Evolutionary conservation across 2,113 vertebrate genomes (phyloP), one percentile per base, ranked within the genome.

Genomic region (Nematolebias whitei): DNA sequence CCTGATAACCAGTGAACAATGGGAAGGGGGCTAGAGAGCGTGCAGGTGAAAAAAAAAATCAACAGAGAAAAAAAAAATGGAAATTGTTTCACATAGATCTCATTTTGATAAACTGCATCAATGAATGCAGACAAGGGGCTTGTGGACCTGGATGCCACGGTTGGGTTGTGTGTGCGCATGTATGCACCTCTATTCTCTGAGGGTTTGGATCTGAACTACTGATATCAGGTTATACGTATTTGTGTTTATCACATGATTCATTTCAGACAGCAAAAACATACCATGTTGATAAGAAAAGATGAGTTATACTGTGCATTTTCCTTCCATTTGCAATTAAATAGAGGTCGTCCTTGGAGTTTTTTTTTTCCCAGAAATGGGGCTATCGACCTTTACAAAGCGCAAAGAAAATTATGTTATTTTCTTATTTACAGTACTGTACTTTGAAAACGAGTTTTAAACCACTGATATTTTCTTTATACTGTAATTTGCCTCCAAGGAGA

Each of bases 21-120:
- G 19, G 13, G 61, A 39, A 40, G 5, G 20, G 39, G 19, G 19
- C 22, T 59, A 10, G 44, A 44, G 35, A 24, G 61, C 39, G 22
- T 3, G 53, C n/a, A 19, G 55, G 44, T 68, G 40, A 64, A 8
- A 54, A 62, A 82, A 64, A 8, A 54, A 62, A 82, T 22, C 38
- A 44, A 4, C 23, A 63, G 49, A 67, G 60, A 35, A 7, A 55
- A 26, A 77, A 50, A 73, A 70, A 68, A 45, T 63, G 63, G 75
- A 74, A 76, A 56, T 29, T 16, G 52, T 68, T 82, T 53, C 40
- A 69, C 35, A 65, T 45, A 63, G 62, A 88, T 82, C 56, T 75
- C 64, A 85, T 84, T 87, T 84, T 87, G 81, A 86, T 84, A 79
- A 84, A 84, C 71, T 49, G 52, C 59, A 74, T 65, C 38, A 41